Evolutionary conservation across 2,113 vertebrate species (phyloP).

Genomic region (Oostethus manadensis): DNA sequence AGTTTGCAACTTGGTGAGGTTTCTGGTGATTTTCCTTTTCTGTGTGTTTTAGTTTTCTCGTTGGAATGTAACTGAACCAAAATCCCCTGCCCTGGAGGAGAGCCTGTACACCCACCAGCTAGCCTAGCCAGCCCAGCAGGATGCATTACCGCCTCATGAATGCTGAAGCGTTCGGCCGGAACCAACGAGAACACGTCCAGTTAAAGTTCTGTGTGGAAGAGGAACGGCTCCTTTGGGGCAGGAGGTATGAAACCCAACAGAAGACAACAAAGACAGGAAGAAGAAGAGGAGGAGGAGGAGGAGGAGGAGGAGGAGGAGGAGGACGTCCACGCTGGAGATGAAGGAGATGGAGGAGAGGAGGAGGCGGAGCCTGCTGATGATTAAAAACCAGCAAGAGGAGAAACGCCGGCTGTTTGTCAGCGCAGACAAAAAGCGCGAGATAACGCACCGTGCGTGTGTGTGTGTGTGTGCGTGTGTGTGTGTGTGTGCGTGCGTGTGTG

Average conservation of each 20-base stretch:
- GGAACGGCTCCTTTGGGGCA: too few relatives aligned
- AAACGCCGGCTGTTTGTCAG: conserved; percentile 65
- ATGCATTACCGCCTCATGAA: too few relatives aligned
- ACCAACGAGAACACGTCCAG: too few relatives aligned
- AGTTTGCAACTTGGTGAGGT: too few relatives aligned
- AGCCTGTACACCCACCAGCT: too few relatives aligned
- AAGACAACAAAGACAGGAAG: neutral
- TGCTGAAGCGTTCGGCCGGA: too few relatives aligned
- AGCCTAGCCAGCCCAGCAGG: too few relatives aligned
- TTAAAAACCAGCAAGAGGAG: conserved; percentile 66
- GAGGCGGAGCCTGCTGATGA: conserved; percentile 40
- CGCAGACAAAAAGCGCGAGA: conserved; percentile 56
- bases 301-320: neutral
- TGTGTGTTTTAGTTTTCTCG: too few relatives aligned
- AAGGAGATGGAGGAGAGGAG: neutral
- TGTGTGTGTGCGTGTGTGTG: conserved; percentile 32
- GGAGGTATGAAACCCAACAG: neutral
- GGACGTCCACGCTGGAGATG: conserved; percentile 2
- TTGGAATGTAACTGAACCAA: too few relatives aligned
- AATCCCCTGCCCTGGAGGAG: too few relatives aligned
- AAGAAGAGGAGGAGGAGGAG: neutral
- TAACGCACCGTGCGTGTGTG: conserved; percentile 43
- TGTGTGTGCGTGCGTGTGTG: conserved; percentile 36
- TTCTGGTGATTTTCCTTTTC: too few relatives aligned
- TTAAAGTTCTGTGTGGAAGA: too few relatives aligned